Conservation (phyloP, 2,113 vertebrate genomes). For the Oryzias celebensis region DNA sequence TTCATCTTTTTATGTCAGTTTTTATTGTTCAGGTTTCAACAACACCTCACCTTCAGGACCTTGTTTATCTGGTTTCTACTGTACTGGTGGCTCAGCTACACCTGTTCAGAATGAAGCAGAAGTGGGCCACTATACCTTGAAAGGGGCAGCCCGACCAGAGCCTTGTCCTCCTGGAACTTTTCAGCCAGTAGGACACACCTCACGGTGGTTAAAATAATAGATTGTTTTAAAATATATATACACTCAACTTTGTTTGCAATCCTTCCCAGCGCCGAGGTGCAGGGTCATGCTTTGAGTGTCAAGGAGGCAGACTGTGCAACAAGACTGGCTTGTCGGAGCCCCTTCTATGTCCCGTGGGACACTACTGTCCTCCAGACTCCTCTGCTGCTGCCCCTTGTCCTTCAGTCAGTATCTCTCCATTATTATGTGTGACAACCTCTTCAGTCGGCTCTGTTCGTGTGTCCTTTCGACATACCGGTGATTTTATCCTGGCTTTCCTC, state of each 20-base stretch:
- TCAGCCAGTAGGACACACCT: constrained; percentile 77
- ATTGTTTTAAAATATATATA: not conserved
- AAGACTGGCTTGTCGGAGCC: constrained; percentile 76
- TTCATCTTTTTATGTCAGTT: constrained; percentile 51
- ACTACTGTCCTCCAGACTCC: constrained; percentile 82
- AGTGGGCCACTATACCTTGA: constrained; percentile 78
- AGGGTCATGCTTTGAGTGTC: constrained; percentile 78
- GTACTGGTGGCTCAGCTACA: constrained; percentile 76
- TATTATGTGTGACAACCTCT: constrained; percentile 6
- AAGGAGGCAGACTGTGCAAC: constrained; percentile 82
- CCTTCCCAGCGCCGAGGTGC: constrained; percentile 73
- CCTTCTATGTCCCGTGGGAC: constrained; percentile 79
- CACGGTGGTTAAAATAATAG: not conserved
- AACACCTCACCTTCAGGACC: constrained; percentile 77
- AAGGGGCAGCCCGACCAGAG: constrained; percentile 77
- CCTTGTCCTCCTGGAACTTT: constrained; percentile 83
- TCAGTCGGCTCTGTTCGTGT: not conserved
- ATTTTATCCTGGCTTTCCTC: not conserved
- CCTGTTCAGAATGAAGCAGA: constrained; percentile 78
- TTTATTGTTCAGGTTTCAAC: constrained; percentile 81
- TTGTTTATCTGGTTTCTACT: constrained; percentile 85
- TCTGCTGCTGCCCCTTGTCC: constrained; percentile 76
- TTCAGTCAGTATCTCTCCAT: constrained; percentile 70
- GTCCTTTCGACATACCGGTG: not conserved
- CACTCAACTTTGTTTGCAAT: constrained; percentile 19